Base-by-base conservation (phyloP, 2,797 vertebrate species). In the Acipenser oxyrinchus region DNA sequence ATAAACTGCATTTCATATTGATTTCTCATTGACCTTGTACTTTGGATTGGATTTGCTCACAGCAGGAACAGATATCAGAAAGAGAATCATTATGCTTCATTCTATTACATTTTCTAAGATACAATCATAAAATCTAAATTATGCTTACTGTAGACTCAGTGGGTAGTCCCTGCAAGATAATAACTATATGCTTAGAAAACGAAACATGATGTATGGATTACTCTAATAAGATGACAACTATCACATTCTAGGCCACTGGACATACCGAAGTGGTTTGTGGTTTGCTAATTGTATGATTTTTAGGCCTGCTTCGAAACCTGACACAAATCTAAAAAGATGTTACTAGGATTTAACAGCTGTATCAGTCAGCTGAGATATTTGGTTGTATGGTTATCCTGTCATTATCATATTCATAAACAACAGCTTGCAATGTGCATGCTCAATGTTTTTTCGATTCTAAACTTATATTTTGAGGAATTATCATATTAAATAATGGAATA, bases 401-500 rank as follows among this genome's bases (percentile, higher is more conserved):
- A 7, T 37, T 23, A 62, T 62, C 9, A 62, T 1, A 9, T 23
- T 62, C 15, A 18, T 23, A 62, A 62, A 9, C 15, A 62, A 18
- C 23, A 7, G n/a, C 6, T 62, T 62, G 11, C 23, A 58, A 13
- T n/a, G 55, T 7, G 7, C 12, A 13, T n/a, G 7, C 55, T 58
- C 11, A 58, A 7, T 58, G 10, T 58, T 58, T n/a, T 18, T 7
- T 7, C 55, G 15, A 58, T 58, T 58, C 15, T n/a, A 11, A 3
- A n/a, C 12, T 37, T 37, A 37, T 37, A 37, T 37, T 37, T 37
- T 37, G 37, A 37, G 37, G 37, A 37, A 65, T 61, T 6, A 48
- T 64, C n/a, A 49, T 59, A 23, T 70, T 55, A 15, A 48, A 67
- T 64, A 53, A 52, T 18, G 62, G 70, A 62, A 61, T 70, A 74